Percentiles rank a stretch among this genome's conserved stretches.
Conservation (phyloP, 2,797 vertebrate genomes). For the Ctenopoma kingsleyae region DNA sequence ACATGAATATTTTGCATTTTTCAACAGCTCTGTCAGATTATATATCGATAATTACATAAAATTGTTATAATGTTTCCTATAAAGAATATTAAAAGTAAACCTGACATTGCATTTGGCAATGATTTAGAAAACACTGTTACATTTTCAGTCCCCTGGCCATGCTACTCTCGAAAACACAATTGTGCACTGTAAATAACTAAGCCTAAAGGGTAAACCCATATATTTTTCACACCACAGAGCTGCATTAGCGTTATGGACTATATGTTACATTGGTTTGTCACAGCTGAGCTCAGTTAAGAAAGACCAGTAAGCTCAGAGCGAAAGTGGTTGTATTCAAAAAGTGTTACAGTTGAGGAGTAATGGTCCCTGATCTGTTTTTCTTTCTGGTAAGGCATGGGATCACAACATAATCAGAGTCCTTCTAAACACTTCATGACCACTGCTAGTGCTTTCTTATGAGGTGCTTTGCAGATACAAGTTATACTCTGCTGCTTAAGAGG, state of each 20-base stretch:
- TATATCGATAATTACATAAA: slow-evolving; percentile 54
- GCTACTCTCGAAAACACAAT: slow-evolving; percentile 52
- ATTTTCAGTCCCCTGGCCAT: slow-evolving; percentile 32
- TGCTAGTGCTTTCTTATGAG: not conserved
- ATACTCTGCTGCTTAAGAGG: slow-evolving; percentile 19
- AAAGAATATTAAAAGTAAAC: slow-evolving; percentile 37
- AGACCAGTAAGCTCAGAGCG: slow-evolving; percentile 52
- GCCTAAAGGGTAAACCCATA: slow-evolving; percentile 47
- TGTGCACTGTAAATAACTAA: slow-evolving; percentile 53
- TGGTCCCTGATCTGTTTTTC: slow-evolving; percentile 29
- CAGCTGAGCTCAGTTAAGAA: slow-evolving; percentile 59
- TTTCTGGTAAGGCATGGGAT: slow-evolving; percentile 25
- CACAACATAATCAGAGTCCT: slow-evolving; percentile 8
- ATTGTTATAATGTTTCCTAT: slow-evolving; percentile 52
- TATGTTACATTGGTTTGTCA: slow-evolving; percentile 68
- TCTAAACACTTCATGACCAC: slow-evolving; percentile 24
- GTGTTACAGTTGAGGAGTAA: slow-evolving; percentile 31
- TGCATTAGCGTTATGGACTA: slow-evolving; percentile 57
- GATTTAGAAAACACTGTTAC: slow-evolving; percentile 50
- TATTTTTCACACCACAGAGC: slow-evolving; percentile 54
- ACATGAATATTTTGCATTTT: slow-evolving; percentile 39
- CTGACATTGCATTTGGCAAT: slow-evolving; percentile 39
- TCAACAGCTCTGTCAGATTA: slow-evolving; percentile 41
- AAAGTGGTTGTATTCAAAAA: slow-evolving; percentile 34
- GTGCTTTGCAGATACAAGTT: slow-evolving; percentile 12